Evolutionary conservation across 2,888 invertebrate species (phyloP), one percentile per base, ranked within the genome.

Genomic region (Prosopocoilus inquinatus): DNA sequence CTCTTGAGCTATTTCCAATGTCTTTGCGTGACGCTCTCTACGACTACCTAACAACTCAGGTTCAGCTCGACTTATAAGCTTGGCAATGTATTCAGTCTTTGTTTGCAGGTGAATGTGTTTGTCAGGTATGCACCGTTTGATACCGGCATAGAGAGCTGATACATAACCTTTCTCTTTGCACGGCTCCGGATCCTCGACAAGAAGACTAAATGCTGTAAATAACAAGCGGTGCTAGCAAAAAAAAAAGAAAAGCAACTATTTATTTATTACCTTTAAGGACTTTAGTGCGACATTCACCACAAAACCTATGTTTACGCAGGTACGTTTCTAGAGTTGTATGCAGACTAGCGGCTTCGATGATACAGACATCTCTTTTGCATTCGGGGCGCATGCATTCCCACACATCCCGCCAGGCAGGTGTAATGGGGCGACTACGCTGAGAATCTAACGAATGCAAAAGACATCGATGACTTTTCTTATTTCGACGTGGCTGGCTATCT

Each of bases 1-100:
- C 78, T 96, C 95, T 78, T 96, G 96, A 66, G 96, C 96, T 63
- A 95, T 94, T 81, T 96, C 96, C 67, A 96, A 79, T n/a, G 96
- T 96, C 79, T 96, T 96, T 5, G 96, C 96, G 75, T 96, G 96
- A 53, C 96, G 84, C 76, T 96, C 96, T 59, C 95, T 83, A 64
- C 90, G 86, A 72, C 90, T 89, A 32, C 93, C 95, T 63, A 92
- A 85, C 45, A 95, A 81, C 77, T 96, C 96, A 7, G 95, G 94
- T 76, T 96, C 94, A 13, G 94, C 95, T 67, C 94, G 84, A 50
- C 88, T 88, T 70, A 96, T 93, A 50, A 96, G 84, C 64, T 89
- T 87, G 66, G 89, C 88, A 66, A 96, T 91, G 75, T 92, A 94
- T 68, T 94, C 92, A 67, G 91, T 91, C 79, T 91, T 90, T 44